Evolutionary conservation across 2,797 vertebrate species (phyloP).

Genomic region (Parauchenoglanis ngamensis): DNA sequence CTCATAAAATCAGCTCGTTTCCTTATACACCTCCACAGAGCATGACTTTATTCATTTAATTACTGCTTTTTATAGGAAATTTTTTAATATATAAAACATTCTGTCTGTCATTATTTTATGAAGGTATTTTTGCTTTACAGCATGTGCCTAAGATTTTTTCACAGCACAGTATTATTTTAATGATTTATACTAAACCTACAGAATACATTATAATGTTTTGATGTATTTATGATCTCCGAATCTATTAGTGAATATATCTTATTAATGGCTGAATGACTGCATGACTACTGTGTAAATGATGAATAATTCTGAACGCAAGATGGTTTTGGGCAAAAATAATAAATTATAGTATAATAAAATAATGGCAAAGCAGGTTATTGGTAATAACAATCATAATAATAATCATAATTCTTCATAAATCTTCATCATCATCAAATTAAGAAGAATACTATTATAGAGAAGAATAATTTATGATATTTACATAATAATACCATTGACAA

Average conservation of each 20-base stretch:
- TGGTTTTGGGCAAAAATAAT: not conserved
- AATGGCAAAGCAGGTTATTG: not conserved
- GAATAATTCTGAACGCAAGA: not conserved
- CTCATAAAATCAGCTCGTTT: no score
- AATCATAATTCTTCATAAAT: not conserved
- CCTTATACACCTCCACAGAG: not conserved
- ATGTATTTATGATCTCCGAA: not conserved
- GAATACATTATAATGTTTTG: no score
- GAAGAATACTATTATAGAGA: not conserved
- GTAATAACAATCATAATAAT: not conserved
- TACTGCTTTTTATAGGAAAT: not conserved
- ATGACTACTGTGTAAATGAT: not conserved
- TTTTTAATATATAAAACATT: not conserved
- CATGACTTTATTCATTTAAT: not conserved
- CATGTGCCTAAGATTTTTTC: not conserved
- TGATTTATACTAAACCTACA: not conserved
- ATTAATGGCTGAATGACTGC: not conserved
- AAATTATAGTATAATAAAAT: not conserved
- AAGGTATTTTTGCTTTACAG: not conserved
- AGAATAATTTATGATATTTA: not conserved
- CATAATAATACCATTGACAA: not conserved
- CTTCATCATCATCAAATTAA: no score
- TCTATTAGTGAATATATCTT: not conserved
- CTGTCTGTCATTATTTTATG: not conserved
- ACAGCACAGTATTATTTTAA: not conserved